Percentiles rank a stretch among this genome's conserved stretches.
Conservation (phyloP, 2,797 vertebrate genomes). For the Anabacerthia variegaticeps region DNA sequence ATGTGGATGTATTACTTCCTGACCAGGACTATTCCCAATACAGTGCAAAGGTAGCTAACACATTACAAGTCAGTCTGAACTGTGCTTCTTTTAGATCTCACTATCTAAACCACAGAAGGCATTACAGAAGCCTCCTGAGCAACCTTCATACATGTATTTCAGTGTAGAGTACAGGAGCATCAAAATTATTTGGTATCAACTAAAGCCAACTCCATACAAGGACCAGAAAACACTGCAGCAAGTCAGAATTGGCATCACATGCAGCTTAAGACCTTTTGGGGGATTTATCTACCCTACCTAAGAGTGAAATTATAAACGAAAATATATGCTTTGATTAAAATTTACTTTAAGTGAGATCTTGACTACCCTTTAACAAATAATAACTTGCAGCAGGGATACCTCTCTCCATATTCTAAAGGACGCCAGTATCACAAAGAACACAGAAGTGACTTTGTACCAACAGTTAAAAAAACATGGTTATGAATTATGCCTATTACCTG, state of each 20-base stretch:
- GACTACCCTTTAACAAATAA: not conserved
- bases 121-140: not conserved
- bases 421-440: not conserved
- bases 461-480: not conserved
- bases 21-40: not conserved
- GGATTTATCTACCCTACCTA: not conserved
- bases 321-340: not conserved
- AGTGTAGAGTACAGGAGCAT: not conserved
- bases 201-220: not conserved
- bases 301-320: not conserved
- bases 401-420: not conserved
- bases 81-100: not conserved
- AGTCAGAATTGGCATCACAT: not conserved
- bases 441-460: not conserved
- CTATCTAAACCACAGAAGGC: rapidly evolving
- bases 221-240: not conserved
- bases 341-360: not conserved
- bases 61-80: not conserved
- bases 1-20: not conserved
- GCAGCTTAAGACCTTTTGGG: not conserved
- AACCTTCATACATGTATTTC: not conserved
- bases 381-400: not conserved
- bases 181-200: not conserved
- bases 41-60: rapidly evolving
- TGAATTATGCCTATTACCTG: not conserved